Base-by-base conservation (phyloP, 2,797 vertebrate genomes). In the Chaetodon trifasciatus region DNA sequence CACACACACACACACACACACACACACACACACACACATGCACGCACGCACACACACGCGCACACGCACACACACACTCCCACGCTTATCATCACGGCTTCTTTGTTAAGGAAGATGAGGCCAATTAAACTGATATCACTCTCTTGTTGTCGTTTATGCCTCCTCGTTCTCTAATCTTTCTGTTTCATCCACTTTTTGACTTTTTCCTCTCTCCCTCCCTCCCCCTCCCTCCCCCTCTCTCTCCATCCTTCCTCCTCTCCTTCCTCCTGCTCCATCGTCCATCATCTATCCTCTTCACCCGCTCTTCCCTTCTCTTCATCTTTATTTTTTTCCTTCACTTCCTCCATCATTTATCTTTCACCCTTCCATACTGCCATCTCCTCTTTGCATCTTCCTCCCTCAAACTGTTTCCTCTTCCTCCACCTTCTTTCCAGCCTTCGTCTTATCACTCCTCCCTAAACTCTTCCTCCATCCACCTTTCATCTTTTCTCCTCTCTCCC, bases 61-160 rank as follows among this genome's bases (percentile, higher is more conserved):
- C 74, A 74, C 64, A 67, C 60, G 62, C 79, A 53, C 75, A 53
- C 83, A 57, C 83, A 79, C 86, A 77, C 81, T 60, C 90, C 67
- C 84, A 90, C 87, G 58, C 89, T 89, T 80, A 92, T 89, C 89
- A 91, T 87, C 84, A 87, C 84, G 76, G 90, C 73, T 39, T 90
- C 91, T 91, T 91, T 91, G 90, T 91, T 84, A 53, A 87, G 66
- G 80, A 87, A 89, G 90, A 92, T 88, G 88, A 88, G 86, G 83
- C 89, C 89, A 92, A 92, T 91, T 92, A 91, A 92, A 92, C 81
- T 86, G 81, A 90, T 90, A 89, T 90, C 84, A 85, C 81, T 90
- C 84, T 86, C 76, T 81, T 58, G 69, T 78, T 81, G 86, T 90
- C 74, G 62, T 86, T 85, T 70, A 49, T 75, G 11, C 79, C 75